These are phyloP conservation scores for Calonectris borealis DNA, from an alignment of 2,113 vertebrate genomes.

Conservation along the genomic window DNA sequence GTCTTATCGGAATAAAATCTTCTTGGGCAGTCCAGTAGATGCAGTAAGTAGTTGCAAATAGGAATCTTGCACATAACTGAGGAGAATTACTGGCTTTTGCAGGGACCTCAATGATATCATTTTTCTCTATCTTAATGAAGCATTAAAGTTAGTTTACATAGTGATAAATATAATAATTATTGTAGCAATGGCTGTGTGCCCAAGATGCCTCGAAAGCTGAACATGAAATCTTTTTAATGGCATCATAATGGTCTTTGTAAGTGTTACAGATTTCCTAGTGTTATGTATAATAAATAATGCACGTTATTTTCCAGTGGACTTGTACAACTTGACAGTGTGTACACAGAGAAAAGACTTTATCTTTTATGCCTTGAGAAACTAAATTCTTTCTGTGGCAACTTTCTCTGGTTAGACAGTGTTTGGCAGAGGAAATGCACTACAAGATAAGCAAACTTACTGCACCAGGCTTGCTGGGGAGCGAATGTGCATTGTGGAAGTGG, in stretches of 20 bases:
- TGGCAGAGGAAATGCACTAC: background rate
- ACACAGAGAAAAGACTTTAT: background rate
- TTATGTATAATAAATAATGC: slow-evolving; percentile 56
- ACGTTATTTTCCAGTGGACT: slow-evolving; percentile 58
- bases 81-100: background rate
- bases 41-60: background rate
- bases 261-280: slow-evolving; percentile 64
- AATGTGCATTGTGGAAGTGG: background rate
- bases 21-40: background rate
- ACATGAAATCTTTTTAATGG: slow-evolving; percentile 68
- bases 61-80: background rate
- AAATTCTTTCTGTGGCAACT: background rate
- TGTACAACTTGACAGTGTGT: background rate
- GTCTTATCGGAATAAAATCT: background rate
- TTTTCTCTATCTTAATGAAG: slow-evolving; percentile 74
- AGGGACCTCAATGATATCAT: slow-evolving; percentile 9
- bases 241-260: slow-evolving; percentile 68
- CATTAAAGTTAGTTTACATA: slow-evolving; percentile 71
- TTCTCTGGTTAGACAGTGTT: background rate
- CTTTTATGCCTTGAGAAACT: background rate
- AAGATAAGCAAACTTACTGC: background rate
- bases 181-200: slow-evolving; percentile 63
- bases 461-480: background rate
- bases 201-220: slow-evolving; percentile 63
- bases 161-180: slow-evolving; percentile 76